Evolutionary conservation across 2,888 invertebrate species (phyloP).

Genomic region (Euzophera pinguis): DNA sequence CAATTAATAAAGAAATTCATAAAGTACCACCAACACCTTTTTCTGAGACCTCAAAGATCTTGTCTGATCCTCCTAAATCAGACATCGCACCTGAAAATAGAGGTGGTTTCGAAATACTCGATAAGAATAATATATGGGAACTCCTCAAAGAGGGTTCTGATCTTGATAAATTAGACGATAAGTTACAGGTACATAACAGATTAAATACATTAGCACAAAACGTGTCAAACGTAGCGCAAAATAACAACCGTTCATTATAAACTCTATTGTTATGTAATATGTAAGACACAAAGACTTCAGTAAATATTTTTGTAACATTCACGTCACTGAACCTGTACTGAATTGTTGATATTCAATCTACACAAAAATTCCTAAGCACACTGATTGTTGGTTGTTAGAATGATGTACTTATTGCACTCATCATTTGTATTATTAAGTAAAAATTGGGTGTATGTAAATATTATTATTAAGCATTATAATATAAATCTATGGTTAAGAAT

Average conservation of each 20-base stretch:
- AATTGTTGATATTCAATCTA: slow-evolving; percentile 35
- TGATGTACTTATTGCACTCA: slow-evolving; percentile 47
- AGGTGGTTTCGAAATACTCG: slow-evolving; percentile 77
- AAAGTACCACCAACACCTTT: slow-evolving; percentile 69
- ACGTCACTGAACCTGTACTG: slow-evolving; percentile 36
- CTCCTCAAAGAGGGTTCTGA: slow-evolving; percentile 79
- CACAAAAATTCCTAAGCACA: slow-evolving; percentile 55
- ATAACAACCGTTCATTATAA: slow-evolving; percentile 70
- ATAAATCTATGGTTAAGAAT: slow-evolving; percentile 43
- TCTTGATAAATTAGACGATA: slow-evolving; percentile 60
- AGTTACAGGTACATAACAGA: slow-evolving; percentile 54
- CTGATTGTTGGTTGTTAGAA: slow-evolving; percentile 62
- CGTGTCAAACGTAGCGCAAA: slow-evolving; percentile 40
- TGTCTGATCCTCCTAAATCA: slow-evolving; percentile 45
- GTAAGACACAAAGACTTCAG: slow-evolving; percentile 71
- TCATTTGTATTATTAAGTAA: slow-evolving; percentile 45
- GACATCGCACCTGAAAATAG: slow-evolving; percentile 72
- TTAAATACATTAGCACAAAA: slow-evolving; percentile 51
- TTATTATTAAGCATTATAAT: slow-evolving; percentile 42
- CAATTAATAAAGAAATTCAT: slow-evolving; percentile 75
- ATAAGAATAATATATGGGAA: slow-evolving; percentile 82
- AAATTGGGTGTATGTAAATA: slow-evolving; percentile 60
- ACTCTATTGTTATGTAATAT: slow-evolving; percentile 66
- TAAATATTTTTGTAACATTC: slow-evolving; percentile 73
- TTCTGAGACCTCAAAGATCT: slow-evolving; percentile 70